Base-by-base conservation (phyloP, 2,888 invertebrate genomes). In the Mayetiola destructor region DNA sequence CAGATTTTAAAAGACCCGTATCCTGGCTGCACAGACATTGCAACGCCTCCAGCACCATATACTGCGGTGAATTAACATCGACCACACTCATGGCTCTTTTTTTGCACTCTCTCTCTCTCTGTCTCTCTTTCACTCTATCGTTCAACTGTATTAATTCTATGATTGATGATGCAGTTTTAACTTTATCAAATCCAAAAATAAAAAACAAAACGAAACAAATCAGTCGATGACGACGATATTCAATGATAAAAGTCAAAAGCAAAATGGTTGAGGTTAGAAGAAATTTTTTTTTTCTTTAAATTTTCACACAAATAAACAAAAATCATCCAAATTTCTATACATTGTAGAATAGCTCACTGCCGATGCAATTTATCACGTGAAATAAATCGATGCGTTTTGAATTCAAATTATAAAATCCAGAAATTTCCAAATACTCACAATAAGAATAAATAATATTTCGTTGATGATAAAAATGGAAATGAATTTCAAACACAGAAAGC, bases 11-110 rank as follows among this genome's bases (percentile, higher is more conserved):
- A 40, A 89, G 75, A 62, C 81, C 82, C 14, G 88, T 80, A 72
- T 89, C 82, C 70, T 91, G 90, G 73, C 88, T 91, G 59, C 88
- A 83, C 29, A 92, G 93, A 67, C 83, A 80, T 66, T 85, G 82
- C 35, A 94, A 75, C 56, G 88, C 68, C 60, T 70, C 67, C 58
- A 65, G 70, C 40, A 72, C 70, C 62, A 72, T 66, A 63, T 68
- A 62, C 63, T 70, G 70, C 55, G 70, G 69, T 58, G 69, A 68
- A 42, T 63, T 56, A 35, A 59, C 60, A 56, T 59, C 57, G 20
- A 53, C n/a, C n/a, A 53, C 20, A 20, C 29, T 53, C 53, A 53
- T 53, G 27, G 23, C 29, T 40, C 4, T 40, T 40, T 12, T n/a
- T n/a, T n/a, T n/a, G n/a, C n/a, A n/a, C n/a, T n/a, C n/a, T n/a